phyloP scores from a whole-genome alignment of 2,113 vertebrate species.

The Notiomystis cincta region DNA sequence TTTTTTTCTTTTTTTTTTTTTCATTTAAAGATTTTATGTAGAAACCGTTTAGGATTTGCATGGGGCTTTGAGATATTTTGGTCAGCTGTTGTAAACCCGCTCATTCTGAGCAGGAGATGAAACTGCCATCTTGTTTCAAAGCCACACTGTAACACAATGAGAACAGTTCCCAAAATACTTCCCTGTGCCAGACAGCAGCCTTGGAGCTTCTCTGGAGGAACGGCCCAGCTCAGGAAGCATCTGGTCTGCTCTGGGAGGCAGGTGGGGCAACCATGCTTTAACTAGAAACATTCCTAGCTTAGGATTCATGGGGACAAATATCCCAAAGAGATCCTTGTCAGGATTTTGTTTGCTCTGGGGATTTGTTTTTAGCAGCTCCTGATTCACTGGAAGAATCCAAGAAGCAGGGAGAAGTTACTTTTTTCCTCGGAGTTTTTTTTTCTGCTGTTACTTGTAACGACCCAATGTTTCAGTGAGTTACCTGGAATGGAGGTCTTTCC shows the following conservation, averaged over 20 bases:
- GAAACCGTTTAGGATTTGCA: neutral
- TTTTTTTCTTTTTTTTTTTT: too few relatives aligned
- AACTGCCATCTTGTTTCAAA: neutral
- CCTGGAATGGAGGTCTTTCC: fast-evolving
- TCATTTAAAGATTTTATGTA: neutral
- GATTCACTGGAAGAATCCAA: neutral
- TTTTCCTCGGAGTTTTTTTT: fast-evolving
- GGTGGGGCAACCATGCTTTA: neutral
- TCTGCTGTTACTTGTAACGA: neutral
- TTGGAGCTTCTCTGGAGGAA: neutral
- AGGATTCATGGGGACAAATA: neutral
- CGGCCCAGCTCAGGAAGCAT: neutral
- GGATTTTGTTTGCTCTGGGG: neutral
- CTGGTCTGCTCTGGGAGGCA: neutral
- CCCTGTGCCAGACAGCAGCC: neutral
- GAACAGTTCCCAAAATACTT: neutral
- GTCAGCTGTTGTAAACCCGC: neutral
- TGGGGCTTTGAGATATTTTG: neutral
- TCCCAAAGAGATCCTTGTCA: fast-evolving
- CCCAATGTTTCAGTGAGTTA: neutral
- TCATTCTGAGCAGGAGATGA: neutral
- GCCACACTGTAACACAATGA: neutral
- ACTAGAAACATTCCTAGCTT: neutral
- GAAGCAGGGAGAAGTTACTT: neutral
- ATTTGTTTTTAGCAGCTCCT: neutral